Base-by-base conservation (phyloP, 2,113 vertebrate species). In the Orycteropus afer region DNA sequence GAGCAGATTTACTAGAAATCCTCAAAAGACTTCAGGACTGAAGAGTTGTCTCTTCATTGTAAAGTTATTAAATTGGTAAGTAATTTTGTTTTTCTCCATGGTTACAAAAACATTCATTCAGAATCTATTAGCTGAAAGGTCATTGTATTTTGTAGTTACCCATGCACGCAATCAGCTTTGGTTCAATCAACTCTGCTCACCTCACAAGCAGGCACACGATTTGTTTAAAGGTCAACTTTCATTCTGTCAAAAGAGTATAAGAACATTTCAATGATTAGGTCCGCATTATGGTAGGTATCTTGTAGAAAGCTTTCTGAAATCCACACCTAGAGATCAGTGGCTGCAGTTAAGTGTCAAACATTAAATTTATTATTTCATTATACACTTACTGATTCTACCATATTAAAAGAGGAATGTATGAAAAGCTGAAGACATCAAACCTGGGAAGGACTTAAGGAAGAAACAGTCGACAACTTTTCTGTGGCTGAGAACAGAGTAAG, bases 81-180 rank as follows among this genome's bases (percentile, higher is more conserved):
- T 34, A 89, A 79, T 91, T 89, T 80, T 89, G 57, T 77, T 53
- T 92, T 90, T 86, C 49, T 57, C 37, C 23, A 57, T 89, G 47
- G 53, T 59, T 90, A 78, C 25, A 89, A 67, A 93, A 94, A 83
- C 42, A 90, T 82, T 88, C 81, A 76, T 53, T 91, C 63, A 47
- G 49, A 79, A 42, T 79, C 51, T 77, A 73, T 95, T 94, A 93
- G 77, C 34, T 77, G 84, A 96, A 95, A 96, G 89, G 76, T 94
- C 78, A 91, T 10, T 96, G 81, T 69, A 69, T 94, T 97, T 96
- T 95, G 63, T 17, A 85, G 65, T 73, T 85, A 74, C 12, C 67
- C 42, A 63, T 69, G 89, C 32, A 5, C 76, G 34, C 90, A 73
- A 57, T 87, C 73, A 87, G 86, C 78, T 55, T 86, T 71, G 55